A percentile compares a stretch with the other conserved stretches of the same genome.
phyloP scores from a whole-genome alignment of 2,888 invertebrate species.

The Elaeidobius kamerunicus region DNA sequence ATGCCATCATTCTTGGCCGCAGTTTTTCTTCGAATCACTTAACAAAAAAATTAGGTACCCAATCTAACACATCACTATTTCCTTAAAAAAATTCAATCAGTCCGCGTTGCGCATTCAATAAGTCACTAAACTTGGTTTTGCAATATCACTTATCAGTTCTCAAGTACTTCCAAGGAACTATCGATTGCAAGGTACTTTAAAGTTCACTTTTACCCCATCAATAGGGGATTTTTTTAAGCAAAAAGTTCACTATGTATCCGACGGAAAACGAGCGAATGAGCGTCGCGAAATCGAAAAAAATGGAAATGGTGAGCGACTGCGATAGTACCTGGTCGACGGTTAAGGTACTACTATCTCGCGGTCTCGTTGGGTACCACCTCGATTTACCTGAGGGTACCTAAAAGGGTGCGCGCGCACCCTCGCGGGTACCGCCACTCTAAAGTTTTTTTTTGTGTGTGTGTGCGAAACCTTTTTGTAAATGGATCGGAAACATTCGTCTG shows the following conservation, averaged over 20 bases:
- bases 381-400: slow-evolving; percentile 26
- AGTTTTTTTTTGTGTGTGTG: slow-evolving; percentile 21
- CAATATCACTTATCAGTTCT: not conserved
- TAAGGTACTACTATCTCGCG: slow-evolving; percentile 27
- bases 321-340: slow-evolving; percentile 7
- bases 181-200: not conserved
- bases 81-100: not conserved
- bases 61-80: slow-evolving; percentile 7
- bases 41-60: slow-evolving; percentile 3
- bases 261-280: slow-evolving; percentile 17
- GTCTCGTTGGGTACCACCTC: slow-evolving; percentile 27
- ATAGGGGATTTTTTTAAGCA: not conserved
- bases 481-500: slow-evolving; percentile 28
- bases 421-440: slow-evolving; percentile 19
- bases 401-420: slow-evolving; percentile 17
- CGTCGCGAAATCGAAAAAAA: slow-evolving; percentile 8
- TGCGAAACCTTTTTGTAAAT: slow-evolving; percentile 27
- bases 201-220: not conserved
- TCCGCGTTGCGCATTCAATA: too few relatives aligned
- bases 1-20: slow-evolving; percentile 45
- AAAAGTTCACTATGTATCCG: too few relatives aligned
- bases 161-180: not conserved
- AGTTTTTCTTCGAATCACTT: not conserved
- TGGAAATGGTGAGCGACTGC: slow-evolving; percentile 1
- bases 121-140: not conserved